phyloP scores from a whole-genome alignment of 53 echinoderm and acorn worm genomes.

The Paracentrotus lividus region DNA sequence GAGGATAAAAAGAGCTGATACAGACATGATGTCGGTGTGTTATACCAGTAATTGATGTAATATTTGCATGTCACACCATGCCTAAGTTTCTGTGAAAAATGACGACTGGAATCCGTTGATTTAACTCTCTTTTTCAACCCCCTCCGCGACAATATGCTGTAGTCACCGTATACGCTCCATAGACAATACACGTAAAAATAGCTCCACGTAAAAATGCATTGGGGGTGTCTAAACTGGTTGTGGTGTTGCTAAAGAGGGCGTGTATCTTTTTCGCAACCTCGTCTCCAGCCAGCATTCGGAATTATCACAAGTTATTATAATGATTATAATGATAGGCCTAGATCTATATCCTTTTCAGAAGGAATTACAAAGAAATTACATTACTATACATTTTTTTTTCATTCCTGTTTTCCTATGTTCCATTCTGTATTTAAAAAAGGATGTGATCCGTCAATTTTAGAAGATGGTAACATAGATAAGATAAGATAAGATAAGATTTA shows the following conservation, averaged over 20 bases:
- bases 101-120: not conserved
- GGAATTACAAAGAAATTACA: too few species aligned
- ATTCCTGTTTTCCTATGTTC: too few species aligned
- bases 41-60: not conserved
- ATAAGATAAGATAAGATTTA: too few species aligned
- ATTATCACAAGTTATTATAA: too few species aligned
- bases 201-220: not conserved
- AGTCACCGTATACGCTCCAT: not conserved
- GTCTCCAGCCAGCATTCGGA: too few species aligned
- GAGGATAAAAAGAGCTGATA: constrained; percentile 94
- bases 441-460: too few species aligned
- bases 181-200: not conserved
- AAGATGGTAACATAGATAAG: too few species aligned
- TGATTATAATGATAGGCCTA: too few species aligned
- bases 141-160: constrained; percentile 1
- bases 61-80: constrained; percentile 2
- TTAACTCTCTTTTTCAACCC: not conserved
- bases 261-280: not conserved
- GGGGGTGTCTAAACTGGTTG: not conserved
- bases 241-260: not conserved
- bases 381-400: too few species aligned
- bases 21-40: constrained; percentile 80
- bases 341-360: too few species aligned
- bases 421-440: too few species aligned
- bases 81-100: not conserved